Base-by-base conservation (phyloP, 2,888 invertebrate genomes). In the Eugnorisma glareosa region DNA sequence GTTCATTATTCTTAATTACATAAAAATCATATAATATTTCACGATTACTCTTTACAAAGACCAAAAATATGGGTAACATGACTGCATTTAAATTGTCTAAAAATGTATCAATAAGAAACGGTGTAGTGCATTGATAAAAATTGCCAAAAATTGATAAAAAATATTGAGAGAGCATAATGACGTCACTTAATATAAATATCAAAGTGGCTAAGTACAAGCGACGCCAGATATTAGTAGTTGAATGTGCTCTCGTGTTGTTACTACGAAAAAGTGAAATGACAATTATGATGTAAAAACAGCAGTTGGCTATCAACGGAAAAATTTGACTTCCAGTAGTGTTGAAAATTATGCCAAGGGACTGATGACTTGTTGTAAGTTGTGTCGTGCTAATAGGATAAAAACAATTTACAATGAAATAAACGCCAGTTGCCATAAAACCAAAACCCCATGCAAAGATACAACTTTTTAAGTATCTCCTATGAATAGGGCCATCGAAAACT, bases 151-250 rank as follows among this genome's bases (percentile, higher is more conserved):
- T 18, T 0, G 28, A 59, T 24, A 31, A 31, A 31, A 18, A 61
- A 31, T 35, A 64, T 40, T 64, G 61, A 6, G 63, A 77, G 15
- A 75, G 1, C 2, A 77, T 51, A 21, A 75, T n/a, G 4, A 75
- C 77, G 21, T 77, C 75, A 7, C 40, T 77, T 10, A 75, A n/a
- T 40, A 75, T 40, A 21, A 75, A 75, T 40, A 75, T 75, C 0
- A 75, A 51, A 28, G 77, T 75, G 48, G 75, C 75, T 8, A 77
- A 24, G 21, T 77, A 77, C 35, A 77, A 54, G 24, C 43, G 75
- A 51, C 43, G 77, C 51, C 75, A 77, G 11, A 21, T 77, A 18
- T 37, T 28, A 43, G 28, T 10, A 51, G n/a, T 21, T 10, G 37
- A 48, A 13, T 18, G 18, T n/a, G 18, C 45, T 5, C 10, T 31